Evolutionary conservation across 2,797 vertebrate genomes (phyloP), one percentile per base, ranked within the genome.

Genomic region (Phataginus tricuspis): DNA sequence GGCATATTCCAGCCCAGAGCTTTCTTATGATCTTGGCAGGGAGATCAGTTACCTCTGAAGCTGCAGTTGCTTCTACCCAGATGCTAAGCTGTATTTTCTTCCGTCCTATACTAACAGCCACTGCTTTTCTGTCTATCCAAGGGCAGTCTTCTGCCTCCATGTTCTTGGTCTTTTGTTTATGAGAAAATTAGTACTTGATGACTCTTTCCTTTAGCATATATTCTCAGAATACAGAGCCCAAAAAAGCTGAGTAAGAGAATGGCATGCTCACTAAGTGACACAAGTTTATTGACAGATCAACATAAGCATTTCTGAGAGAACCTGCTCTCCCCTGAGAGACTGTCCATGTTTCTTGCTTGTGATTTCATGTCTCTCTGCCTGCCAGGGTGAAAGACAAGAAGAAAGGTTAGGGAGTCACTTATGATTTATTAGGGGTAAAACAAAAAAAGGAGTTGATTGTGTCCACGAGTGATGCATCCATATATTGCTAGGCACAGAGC

Each of bases 401-500:
- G 16, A 75, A 80, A 34, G 5, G 8, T 7, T 57, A 39, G 25
- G 18, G 13, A 61, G 25, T 39, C n/a, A 21, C n/a, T 78, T 72
- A 72, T 15, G 53, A 94, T 90, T 95, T 79, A 74, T 68, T 11
- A 74, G 15, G 27, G 8, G 84, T 51, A 86, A 85, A 90, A 92
- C 66, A 82, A 19, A 61, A 12, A 77, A 71, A 83, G 29, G 57
- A 84, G 25, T 86, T 69, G n/a, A 63, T 71, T 53, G 21, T 83
- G 7, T 55, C 37, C n/a, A 14, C 49, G 19, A 95, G 61, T 63
- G 12, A 59, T 69, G 5, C 59, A 15, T 53, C 13, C 21, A 39
- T 83, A 42, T 86, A 72, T 61, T 92, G 68, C 59, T 63, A 74
- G 42, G 10, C 23, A 75, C 64, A 93, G 69, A 85, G 11, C 8